Evolutionary conservation across 1,140 invertebrate species (phyloP).

Genomic region (Drosophila pectinifera): DNA sequence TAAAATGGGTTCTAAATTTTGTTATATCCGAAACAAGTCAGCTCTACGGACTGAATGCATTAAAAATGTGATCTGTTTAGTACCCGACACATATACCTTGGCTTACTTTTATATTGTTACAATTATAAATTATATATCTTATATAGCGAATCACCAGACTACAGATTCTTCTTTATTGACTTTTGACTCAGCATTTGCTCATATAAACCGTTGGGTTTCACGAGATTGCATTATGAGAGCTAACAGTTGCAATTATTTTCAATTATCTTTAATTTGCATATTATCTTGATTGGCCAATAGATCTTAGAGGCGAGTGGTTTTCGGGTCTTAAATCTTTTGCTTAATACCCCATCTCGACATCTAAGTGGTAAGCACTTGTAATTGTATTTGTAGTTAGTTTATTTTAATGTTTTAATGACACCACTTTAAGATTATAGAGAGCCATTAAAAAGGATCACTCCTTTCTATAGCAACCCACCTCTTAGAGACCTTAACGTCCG

Average conservation of each 20-base stretch:
- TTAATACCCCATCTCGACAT: neutral
- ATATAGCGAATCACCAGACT: too few relatives aligned
- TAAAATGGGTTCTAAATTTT: neutral
- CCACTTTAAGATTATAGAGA: neutral
- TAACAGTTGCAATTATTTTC: constrained; percentile 15
- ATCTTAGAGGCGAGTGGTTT: neutral
- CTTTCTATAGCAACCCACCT: constrained; percentile 24
- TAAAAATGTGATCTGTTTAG: neutral
- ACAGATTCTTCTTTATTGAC: neutral
- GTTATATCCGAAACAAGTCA: neutral
- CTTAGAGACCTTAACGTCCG: constrained; percentile 15
- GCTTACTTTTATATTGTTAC: constrained; percentile 11
- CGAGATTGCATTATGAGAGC: constrained; percentile 15
- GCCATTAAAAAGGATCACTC: neutral
- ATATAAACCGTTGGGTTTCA: neutral
- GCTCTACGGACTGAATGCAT: neutral
- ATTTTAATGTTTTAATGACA: constrained; percentile 8
- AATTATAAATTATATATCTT: too few relatives aligned
- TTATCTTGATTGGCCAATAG: constrained; percentile 17
- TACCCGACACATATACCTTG: neutral
- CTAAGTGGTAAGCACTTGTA: neutral
- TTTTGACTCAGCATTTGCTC: constrained; percentile 7
- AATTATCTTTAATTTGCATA: constrained; percentile 29
- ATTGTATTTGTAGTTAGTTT: neutral
- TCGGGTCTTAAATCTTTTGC: neutral